Evolutionary conservation across 37 sponge, comb jelly and placozoan genomes (phyloP).

Genomic region (Beroe ovata): DNA sequence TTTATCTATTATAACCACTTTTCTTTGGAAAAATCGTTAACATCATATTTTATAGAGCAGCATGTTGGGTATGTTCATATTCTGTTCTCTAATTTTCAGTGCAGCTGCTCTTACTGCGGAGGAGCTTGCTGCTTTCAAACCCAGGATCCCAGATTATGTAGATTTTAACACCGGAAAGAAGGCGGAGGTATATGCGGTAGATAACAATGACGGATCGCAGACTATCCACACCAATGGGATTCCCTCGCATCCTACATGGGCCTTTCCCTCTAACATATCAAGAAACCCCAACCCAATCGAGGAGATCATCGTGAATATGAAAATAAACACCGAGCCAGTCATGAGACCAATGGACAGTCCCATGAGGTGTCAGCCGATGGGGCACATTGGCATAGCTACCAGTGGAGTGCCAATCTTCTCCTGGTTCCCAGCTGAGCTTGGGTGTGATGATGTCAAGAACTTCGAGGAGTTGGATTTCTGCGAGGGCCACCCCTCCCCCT

Average conservation of each 20-base stretch:
- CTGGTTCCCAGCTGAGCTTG: slow-evolving; percentile 19
- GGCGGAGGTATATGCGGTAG: neutral
- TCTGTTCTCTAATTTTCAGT: neutral
- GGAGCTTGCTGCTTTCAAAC: slow-evolving; percentile 32
- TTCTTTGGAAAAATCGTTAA: too few relatives aligned
- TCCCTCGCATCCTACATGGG: slow-evolving; percentile 11
- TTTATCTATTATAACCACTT: too few relatives aligned
- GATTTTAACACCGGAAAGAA: neutral
- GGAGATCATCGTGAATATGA: neutral
- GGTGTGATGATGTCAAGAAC: neutral
- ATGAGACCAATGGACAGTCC: neutral
- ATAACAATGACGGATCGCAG: slow-evolving; percentile 14
- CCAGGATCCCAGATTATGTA: neutral
- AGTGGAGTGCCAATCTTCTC: neutral
- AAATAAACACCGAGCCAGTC: neutral
- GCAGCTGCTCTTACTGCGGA: neutral
- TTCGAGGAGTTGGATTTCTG: slow-evolving; percentile 47
- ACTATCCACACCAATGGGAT: slow-evolving; percentile 35
- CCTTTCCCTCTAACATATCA: neutral
- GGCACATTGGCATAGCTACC: neutral
- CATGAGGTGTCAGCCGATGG: neutral
- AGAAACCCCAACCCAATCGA: slow-evolving; percentile 9
- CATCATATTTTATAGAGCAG: too few relatives aligned
- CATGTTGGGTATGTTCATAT: too few relatives aligned
- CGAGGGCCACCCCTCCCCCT: slow-evolving; percentile 35